Evolutionary conservation across 2,113 vertebrate genomes (phyloP).

Genomic region (Megaleporinus macrocephalus): DNA sequence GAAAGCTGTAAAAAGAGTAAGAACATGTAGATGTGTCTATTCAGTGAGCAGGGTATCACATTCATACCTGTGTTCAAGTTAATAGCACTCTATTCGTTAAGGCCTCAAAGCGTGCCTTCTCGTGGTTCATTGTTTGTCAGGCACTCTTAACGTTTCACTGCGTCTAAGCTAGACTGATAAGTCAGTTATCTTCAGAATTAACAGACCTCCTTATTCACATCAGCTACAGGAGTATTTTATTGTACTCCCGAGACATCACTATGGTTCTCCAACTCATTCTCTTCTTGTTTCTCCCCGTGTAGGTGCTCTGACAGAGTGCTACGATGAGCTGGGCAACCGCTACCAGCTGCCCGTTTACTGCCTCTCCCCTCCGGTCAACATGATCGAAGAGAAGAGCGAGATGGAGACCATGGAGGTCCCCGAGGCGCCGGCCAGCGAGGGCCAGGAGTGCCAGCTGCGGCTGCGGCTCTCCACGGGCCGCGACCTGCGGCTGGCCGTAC

Average conservation of each 20-base stretch:
- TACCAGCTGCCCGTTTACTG: conserved; percentile 98
- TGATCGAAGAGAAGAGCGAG: conserved; percentile 96
- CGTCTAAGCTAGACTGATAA: no score
- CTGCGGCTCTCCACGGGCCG: conserved; percentile 95
- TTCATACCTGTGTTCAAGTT: no score
- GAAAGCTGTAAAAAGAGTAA: no score
- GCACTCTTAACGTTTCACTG: no score
- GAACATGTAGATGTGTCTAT: no score
- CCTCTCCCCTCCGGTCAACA: conserved; percentile 95
- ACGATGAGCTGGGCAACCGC: conserved; percentile 96
- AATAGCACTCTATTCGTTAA: no score
- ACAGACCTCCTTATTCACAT: background rate
- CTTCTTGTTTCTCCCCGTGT: background rate
- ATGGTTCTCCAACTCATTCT: background rate
- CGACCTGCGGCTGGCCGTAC: conserved; percentile 89
- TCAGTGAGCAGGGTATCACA: no score
- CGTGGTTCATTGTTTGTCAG: no score
- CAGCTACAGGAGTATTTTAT: no score
- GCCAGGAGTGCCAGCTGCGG: conserved; percentile 92
- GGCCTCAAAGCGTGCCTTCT: no score
- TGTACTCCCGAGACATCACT: no score
- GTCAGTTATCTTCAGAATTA: no score
- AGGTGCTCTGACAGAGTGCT: conserved; percentile 97
- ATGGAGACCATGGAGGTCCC: conserved; percentile 84
- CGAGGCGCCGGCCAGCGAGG: conserved; percentile 82